phyloP scores from a whole-genome alignment of 2,888 invertebrate species.

The Lomographa bimaculata region DNA sequence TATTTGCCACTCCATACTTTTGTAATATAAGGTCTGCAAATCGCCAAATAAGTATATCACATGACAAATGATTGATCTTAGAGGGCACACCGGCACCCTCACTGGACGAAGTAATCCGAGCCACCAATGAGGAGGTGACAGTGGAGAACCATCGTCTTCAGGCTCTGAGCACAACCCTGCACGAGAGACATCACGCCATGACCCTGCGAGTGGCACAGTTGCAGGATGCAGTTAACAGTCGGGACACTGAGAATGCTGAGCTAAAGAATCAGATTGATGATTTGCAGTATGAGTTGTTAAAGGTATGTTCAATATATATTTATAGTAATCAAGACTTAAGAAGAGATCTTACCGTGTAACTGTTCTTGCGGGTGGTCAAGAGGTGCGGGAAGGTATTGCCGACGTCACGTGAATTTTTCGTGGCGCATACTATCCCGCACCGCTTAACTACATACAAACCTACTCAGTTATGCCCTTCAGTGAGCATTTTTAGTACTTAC shows the following conservation, averaged over 20 bases:
- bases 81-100: conserved; percentile 87
- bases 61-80: too few species aligned
- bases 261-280: conserved; percentile 98
- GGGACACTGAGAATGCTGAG: conserved; percentile 97
- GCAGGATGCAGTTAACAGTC: conserved; percentile 93
- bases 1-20: too few species aligned
- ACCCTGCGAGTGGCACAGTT: conserved; percentile 94
- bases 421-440: too few species aligned
- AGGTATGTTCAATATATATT: conserved; percentile 80
- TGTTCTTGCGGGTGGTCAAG: too few species aligned
- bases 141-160: conserved; percentile 96
- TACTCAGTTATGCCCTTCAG: too few species aligned
- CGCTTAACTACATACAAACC: too few species aligned
- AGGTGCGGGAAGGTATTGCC: too few species aligned
- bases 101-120: conserved; percentile 92
- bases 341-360: neutral
- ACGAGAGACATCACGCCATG: conserved; percentile 96
- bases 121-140: conserved; percentile 94
- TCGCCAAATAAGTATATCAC: too few species aligned
- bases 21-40: too few species aligned
- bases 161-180: conserved; percentile 94
- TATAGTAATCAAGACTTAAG: too few species aligned
- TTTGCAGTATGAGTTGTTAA: conserved; percentile 95
- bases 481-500: too few species aligned
- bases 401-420: too few species aligned